Evolutionary conservation across 2,113 vertebrate species (phyloP), one percentile per base, ranked within the genome.

Genomic region (Tylochromis polylepis): DNA sequence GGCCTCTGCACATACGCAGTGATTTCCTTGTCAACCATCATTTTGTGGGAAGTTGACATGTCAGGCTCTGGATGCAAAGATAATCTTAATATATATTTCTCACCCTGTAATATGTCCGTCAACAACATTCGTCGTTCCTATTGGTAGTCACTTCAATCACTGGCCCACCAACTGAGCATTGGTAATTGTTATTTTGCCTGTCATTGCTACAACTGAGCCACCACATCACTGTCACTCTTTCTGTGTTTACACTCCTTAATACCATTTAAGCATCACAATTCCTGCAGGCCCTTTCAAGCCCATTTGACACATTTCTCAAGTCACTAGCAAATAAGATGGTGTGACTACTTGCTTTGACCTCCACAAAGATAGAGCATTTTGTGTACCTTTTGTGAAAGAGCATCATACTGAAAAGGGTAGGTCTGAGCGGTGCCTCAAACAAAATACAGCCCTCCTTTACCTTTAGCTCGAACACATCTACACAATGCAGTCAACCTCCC

Each of bases 401-500:
- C 84, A 59, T 77, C 84, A 84, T 82, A 79, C 87, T 85, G 46
- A 85, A 90, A 81, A 89, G 56, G 82, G 49, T 5, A 8, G 41
- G 34, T 89, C 83, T 88, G 31, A 85, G 53, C 51, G 29, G 67
- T 57, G 72, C 29, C 58, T 90, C 57, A 79, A 75, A 87, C 16
- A 27, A 46, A 87, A 81, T 91, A 72, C 79, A 85, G 89, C 72
- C 81, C 36, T 90, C 87, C 65, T 83, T 55, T 83, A 87, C 87
- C 85, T 87, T 93, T 93, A 88, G 65, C 87, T 79, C 53, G 55
- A 79, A 85, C 24, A 43, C 85, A 78, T 81, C 49, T 82, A 67
- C 77, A 92, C 84, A 90, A 78, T 86, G 85, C 81, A 88, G 65
- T 87, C 85, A 90, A 85, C 90, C 65, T 87, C 49, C 81, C 34